phyloP scores from a whole-genome alignment of 2,888 invertebrate species.

The Hydraecia micacea region DNA sequence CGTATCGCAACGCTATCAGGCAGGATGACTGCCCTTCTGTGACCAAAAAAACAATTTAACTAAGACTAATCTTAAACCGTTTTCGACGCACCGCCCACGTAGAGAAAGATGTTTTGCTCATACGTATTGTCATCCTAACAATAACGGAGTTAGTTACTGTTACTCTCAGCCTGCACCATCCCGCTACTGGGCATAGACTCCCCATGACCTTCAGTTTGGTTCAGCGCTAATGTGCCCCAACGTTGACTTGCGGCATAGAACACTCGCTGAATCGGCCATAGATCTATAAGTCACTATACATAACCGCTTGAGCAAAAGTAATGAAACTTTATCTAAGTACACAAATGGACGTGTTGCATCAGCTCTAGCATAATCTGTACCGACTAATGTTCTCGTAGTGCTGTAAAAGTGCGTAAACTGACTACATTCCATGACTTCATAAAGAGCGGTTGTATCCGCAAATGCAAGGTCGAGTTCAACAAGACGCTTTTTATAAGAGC shows the following conservation, averaged over 20 bases:
- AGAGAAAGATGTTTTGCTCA: background rate
- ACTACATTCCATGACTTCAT: constrained; percentile 61
- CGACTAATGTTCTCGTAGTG: constrained; percentile 16
- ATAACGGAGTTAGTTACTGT: background rate
- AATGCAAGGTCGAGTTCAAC: constrained; percentile 65
- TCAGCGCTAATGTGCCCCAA: no score
- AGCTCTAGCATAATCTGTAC: constrained; percentile 34
- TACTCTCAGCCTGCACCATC: background rate
- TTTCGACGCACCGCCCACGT: background rate
- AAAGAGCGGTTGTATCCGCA: constrained; percentile 60
- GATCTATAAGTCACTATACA: constrained; percentile 4
- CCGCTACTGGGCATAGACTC: background rate
- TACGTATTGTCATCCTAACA: background rate
- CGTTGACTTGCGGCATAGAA: background rate
- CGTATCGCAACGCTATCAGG: constrained; percentile 84
- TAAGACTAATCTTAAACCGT: background rate
- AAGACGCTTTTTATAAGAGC: constrained; percentile 58
- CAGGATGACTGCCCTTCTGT: constrained; percentile 88
- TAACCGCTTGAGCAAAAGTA: constrained; percentile 19
- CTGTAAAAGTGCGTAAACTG: constrained; percentile 47
- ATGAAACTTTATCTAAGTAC: constrained; percentile 27
- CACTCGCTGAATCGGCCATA: background rate
- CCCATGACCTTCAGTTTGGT: background rate
- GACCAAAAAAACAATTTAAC: constrained; percentile 22
- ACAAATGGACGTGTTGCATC: constrained; percentile 24